Evolutionary conservation across 2,888 invertebrate species (phyloP), one percentile per base, ranked within the genome.

Genomic region (Diabrotica balteata): DNA sequence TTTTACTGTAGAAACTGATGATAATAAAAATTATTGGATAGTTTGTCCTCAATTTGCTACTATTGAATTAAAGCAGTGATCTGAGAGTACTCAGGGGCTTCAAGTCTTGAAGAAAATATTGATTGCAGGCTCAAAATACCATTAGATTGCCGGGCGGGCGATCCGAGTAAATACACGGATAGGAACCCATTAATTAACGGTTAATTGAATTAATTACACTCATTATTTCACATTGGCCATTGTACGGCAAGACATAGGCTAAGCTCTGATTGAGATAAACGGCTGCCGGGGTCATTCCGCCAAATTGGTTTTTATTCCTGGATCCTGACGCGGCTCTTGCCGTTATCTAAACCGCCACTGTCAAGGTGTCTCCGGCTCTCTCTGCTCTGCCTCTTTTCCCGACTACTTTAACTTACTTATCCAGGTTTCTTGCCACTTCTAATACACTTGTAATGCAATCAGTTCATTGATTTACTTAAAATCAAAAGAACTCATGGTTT

Each of bases 191-290:
- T 84, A 84, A 85, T 85, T 85, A 85, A 85, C 84, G 85, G 85
- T 85, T 85, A 85, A 85, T 86, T 85, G 85, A 85, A 86, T 86
- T 85, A 86, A 86, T 86, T 84, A 82, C 84, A 78, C 82, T 85
- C 85, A 84, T 86, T 85, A 86, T 85, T 85, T 84, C 81, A 80
- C 83, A 83, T 83, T 71, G 78, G 76, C 72, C 75, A 82, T 81
- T 82, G 82, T 80, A 81, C 79, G 79, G 78, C 78, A 80, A 81
- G 82, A 82, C 81, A 79, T 77, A 76, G 73, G 79, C 81, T 82
- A 82, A 83, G 81, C 83, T 80, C 77, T 83, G 83, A 83, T 83
- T 83, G 84, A 84, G 83, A 84, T 83, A 83, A 83, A 84, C 84
- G 83, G 81, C 78, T 80, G 77, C 75, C 77, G 80, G 79, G 81